Percentiles rank a stretch among this genome's conserved stretches.
phyloP scores from a whole-genome alignment of 2,113 vertebrate species.

The Arothron firmamentum region DNA sequence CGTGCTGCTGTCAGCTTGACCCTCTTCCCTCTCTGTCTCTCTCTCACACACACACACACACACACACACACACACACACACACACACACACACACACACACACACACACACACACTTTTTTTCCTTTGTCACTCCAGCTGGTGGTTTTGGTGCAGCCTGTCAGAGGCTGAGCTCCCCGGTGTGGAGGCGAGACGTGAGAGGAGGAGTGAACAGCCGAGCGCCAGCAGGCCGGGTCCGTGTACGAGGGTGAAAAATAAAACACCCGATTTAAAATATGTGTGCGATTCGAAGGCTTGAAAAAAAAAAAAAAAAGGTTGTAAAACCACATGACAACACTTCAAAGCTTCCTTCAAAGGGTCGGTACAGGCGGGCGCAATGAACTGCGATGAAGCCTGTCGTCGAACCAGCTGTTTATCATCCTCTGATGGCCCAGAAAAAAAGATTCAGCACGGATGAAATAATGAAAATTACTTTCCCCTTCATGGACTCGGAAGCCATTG shows the following conservation, averaged over 20 bases:
- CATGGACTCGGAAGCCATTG: no score
- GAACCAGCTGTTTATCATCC: slow-evolving; percentile 3
- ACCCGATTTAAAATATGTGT: slow-evolving; percentile 26
- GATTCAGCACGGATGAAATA: not conserved
- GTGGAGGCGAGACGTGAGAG: slow-evolving; percentile 61
- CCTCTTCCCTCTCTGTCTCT: slow-evolving; percentile 14
- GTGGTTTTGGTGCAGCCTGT: slow-evolving; percentile 55
- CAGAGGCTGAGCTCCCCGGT: slow-evolving; percentile 54
- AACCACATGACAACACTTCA: slow-evolving; percentile 6
- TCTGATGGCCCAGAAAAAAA: slow-evolving; percentile 9
- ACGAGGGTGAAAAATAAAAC: slow-evolving; percentile 17
- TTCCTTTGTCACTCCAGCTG: slow-evolving; percentile 62
- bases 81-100: slow-evolving; percentile 8
- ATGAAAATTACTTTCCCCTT: no score
- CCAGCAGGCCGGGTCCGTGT: slow-evolving; percentile 44
- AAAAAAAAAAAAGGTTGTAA: not conserved
- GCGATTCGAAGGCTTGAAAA: not conserved
- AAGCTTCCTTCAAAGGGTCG: slow-evolving; percentile 19
- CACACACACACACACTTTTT: slow-evolving; percentile 21
- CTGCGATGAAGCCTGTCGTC: not conserved
- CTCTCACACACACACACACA: slow-evolving; percentile 15
- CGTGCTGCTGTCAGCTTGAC: slow-evolving; percentile 52
- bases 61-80: no score
- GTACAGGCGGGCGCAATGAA: not conserved
- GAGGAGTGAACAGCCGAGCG: slow-evolving; percentile 71